Percentiles rank a stretch among this genome's conserved stretches.
Conservation (phyloP, 53 echinoderm and acorn worm genomes). For the Holothuria leucospilota region DNA sequence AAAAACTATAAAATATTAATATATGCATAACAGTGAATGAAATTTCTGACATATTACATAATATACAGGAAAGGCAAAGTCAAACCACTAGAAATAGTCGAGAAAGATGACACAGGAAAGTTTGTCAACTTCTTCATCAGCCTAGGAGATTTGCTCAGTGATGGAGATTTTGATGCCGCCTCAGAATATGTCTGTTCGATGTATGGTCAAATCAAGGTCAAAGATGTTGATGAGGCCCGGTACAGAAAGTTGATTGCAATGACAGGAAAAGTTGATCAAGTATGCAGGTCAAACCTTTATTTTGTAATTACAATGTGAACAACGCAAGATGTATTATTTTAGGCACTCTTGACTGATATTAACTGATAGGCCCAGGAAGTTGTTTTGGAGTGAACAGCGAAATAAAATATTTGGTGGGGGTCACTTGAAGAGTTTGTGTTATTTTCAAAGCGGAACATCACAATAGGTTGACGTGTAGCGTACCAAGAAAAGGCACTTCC, state of each 20-base stretch:
- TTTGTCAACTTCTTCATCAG: slow-evolving; percentile 56
- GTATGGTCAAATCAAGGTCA: slow-evolving; percentile 53
- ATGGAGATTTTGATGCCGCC: slow-evolving; percentile 47
- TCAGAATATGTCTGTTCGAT: slow-evolving; percentile 64
- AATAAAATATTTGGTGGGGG: too few species aligned
- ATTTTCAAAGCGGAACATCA: too few species aligned
- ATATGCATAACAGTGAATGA: neutral
- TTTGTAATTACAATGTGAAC: neutral
- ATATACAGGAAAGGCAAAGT: slow-evolving; percentile 61
- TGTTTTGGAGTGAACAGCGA: too few species aligned
- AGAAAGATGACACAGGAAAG: slow-evolving; percentile 50
- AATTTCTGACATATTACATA: neutral
- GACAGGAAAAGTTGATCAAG: slow-evolving; percentile 66
- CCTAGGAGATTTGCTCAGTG: neutral
- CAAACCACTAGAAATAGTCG: slow-evolving; percentile 57
- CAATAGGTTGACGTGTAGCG: too few species aligned
- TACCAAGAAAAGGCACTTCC: too few species aligned
- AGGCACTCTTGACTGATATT: too few species aligned
- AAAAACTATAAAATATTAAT: neutral
- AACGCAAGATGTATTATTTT: neutral
- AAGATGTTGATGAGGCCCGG: slow-evolving; percentile 61
- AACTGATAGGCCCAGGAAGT: too few species aligned
- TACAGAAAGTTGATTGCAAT: slow-evolving; percentile 63
- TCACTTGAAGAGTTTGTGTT: too few species aligned
- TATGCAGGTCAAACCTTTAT: too few species aligned